Conservation (phyloP, 2,888 invertebrate species). For the Troilus luridus region DNA sequence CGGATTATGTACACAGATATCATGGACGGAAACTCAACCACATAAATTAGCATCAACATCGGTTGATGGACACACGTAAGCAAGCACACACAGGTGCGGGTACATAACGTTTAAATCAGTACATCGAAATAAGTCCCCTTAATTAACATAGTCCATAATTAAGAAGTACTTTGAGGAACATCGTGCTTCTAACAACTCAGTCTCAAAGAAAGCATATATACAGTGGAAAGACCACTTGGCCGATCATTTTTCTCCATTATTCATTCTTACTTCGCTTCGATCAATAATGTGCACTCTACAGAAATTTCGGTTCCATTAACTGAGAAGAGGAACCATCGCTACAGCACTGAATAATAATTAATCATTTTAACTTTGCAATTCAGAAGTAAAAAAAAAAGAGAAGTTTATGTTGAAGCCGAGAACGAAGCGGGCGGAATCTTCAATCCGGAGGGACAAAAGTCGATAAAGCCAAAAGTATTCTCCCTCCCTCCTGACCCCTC, state of each 20-base stretch:
- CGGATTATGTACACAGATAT: no score
- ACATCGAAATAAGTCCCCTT: no score
- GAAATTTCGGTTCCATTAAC: neutral
- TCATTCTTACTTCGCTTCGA: neutral
- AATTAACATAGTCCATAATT: no score
- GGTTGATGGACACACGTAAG: no score
- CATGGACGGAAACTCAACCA: no score
- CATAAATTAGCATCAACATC: no score
- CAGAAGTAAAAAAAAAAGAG: neutral
- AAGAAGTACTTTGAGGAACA: no score
- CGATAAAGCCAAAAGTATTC: neutral
- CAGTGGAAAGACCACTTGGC: neutral
- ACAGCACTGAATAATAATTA: neutral
- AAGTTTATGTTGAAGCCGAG: neutral
- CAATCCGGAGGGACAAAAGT: slow-evolving; percentile 11
- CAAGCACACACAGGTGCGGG: no score
- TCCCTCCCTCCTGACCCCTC: neutral
- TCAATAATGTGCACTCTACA: neutral
- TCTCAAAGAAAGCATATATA: no score
- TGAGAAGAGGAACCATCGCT: neutral
- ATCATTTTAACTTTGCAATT: neutral
- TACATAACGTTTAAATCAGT: no score
- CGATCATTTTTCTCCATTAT: neutral
- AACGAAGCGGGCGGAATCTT: neutral
- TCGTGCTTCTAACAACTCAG: no score